A percentile compares a stretch with the other conserved stretches of the same genome.
phyloP scores from a whole-genome alignment of 2,888 invertebrate species.

The Ophion slaviceki region DNA sequence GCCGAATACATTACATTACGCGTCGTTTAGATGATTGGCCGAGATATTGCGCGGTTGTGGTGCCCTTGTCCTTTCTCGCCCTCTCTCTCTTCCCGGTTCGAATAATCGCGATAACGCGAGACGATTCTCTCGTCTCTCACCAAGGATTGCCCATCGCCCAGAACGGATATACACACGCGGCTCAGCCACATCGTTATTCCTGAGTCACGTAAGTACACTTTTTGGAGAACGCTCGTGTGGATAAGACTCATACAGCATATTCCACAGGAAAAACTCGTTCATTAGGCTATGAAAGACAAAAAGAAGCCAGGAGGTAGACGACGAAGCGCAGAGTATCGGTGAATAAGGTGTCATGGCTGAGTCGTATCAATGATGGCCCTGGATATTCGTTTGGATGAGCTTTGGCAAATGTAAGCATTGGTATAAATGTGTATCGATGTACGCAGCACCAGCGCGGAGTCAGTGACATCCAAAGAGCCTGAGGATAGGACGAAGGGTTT shows the following conservation, averaged over 20 bases:
- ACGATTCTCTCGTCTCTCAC: conserved; percentile 31
- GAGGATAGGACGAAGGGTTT: conserved; percentile 44
- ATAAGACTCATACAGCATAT: neutral
- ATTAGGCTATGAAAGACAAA: neutral
- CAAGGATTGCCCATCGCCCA: conserved; percentile 28
- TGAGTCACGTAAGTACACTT: conserved; percentile 11
- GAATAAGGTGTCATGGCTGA: no score
- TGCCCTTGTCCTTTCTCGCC: conserved; percentile 39
- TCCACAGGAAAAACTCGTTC: neutral
- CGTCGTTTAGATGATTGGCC: conserved; percentile 79
- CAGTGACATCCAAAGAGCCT: conserved; percentile 22
- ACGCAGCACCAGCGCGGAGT: conserved; percentile 38
- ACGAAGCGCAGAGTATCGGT: neutral
- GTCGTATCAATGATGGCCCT: neutral
- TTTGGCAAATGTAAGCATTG: conserved; percentile 41
- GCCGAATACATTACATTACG: conserved; percentile 78
- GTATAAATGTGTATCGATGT: conserved; percentile 15
- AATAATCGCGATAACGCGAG: conserved; percentile 43
- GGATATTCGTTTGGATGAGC: conserved; percentile 40
- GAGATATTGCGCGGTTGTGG: conserved; percentile 72
- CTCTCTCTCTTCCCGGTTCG: conserved; percentile 28
- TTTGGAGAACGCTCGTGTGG: neutral
- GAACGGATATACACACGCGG: conserved; percentile 5
- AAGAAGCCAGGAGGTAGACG: neutral
- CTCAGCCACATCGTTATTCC: conserved; percentile 19